Evolutionary conservation across 2,113 vertebrate genomes (phyloP), one percentile per base, ranked within the genome.

Genomic region (Cryptoleucopteryx plumbea): DNA sequence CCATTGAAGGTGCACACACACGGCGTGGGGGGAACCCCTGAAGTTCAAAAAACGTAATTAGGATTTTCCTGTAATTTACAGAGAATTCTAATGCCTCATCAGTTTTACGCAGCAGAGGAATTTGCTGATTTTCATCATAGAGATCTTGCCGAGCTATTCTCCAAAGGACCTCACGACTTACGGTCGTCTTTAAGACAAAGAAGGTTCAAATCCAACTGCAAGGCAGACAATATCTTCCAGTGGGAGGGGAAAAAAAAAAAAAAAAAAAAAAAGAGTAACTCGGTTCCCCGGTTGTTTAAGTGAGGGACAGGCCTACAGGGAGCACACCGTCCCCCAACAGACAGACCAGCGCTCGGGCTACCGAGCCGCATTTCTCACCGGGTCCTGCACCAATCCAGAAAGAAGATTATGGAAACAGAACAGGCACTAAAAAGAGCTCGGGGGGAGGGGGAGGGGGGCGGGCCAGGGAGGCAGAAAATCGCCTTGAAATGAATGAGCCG

Each of bases 111-210:
- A 84, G 58, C n/a, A 26, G 63, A 93, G 82, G 53, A 96, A 96
- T 91, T 8, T 21, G 74, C 67, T 25, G 62, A n/a, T 89, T 93
- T 36, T 88, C 79, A 86, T 88, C 92, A 38, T 2, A 55, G 48
- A 63, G 70, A 96, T 83, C 85, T 85, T 87, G 87, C 61, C 65
- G 59, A 94, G 84, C 90, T 87, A 66, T 62, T 56, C 82, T 94
- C 71, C 75, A 58, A 94, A 95, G 84, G 55, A 95, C 82, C 94
- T 91, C 73, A 96, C 80, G 86, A 96, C 22, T 85, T 89, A 53
- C 87, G 31, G 81, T 88, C 95, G 90, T 97, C 95, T 98, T 96
- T 94, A 96, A 98, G 93, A 98, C 97, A 98, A 98, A 97, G 97
- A 80, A 96, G 93, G 90, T 61, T 94, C 94, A 97, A 89, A 97